Conservation (phyloP, 2,113 vertebrate genomes). For the Menura novaehollandiae region DNA sequence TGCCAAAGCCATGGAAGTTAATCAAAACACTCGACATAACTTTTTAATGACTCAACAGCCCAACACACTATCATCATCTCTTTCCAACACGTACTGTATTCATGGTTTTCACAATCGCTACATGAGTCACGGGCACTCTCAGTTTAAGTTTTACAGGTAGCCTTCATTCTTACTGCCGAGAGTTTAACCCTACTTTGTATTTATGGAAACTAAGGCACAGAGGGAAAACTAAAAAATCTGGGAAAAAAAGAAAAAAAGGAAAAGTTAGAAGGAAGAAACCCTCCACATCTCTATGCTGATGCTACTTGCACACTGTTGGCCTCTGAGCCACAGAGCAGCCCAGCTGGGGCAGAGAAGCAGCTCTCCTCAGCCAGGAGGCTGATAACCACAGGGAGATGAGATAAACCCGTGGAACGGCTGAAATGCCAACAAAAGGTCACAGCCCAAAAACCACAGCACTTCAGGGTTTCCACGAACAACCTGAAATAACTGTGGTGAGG, state of each 20-base stretch:
- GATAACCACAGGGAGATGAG: slow-evolving; percentile 4
- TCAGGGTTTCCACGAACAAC: background rate
- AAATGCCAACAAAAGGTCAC: background rate
- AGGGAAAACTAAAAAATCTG: background rate
- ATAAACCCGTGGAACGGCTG: background rate
- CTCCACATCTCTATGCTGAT: background rate
- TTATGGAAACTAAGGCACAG: background rate
- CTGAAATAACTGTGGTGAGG: background rate
- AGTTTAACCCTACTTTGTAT: background rate
- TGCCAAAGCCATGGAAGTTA: background rate
- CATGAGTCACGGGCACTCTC: background rate
- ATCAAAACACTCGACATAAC: background rate
- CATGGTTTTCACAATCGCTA: slow-evolving; percentile 22
- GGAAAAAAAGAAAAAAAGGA: rapidly evolving
- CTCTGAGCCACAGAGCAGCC: background rate
- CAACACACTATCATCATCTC: background rate
- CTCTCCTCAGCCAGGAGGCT: background rate
- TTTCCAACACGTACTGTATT: background rate
- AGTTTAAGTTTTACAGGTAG: background rate
- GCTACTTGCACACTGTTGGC: background rate
- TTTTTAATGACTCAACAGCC: slow-evolving; percentile 28
- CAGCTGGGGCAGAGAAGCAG: background rate
- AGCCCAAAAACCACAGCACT: background rate
- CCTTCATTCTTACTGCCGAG: background rate
- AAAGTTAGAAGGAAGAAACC: background rate